A percentile compares a stretch with the other conserved stretches of the same genome.
phyloP scores from a whole-genome alignment of 2,113 vertebrate genomes.

The Montifringilla adamsi region DNA sequence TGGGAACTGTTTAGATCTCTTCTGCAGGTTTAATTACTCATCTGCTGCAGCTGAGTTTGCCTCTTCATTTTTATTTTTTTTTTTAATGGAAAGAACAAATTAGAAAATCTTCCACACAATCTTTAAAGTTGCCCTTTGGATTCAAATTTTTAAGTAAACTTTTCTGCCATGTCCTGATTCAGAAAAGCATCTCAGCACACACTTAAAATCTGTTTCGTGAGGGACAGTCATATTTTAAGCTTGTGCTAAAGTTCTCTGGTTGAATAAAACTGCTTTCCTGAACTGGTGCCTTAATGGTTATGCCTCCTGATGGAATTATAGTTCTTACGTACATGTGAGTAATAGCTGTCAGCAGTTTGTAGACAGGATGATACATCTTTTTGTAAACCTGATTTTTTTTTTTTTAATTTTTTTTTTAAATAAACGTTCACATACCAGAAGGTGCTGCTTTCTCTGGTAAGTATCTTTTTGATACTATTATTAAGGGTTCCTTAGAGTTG shows the following conservation, averaged over 20 bases:
- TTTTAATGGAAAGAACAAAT: neutral
- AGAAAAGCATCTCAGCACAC: neutral
- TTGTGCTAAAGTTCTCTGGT: neutral
- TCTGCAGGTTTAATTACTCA: neutral
- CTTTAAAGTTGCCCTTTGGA: neutral
- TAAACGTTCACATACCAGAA: neutral
- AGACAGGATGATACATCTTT: neutral
- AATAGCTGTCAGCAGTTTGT: neutral
- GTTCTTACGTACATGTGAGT: fast-evolving
- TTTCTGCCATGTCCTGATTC: neutral
- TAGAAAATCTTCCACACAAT: neutral
- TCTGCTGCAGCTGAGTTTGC: neutral
- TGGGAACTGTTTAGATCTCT: neutral
- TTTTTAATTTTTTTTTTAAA: neutral
- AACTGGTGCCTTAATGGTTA: constrained; percentile 28
- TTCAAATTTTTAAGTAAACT: neutral
- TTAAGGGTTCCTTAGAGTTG: neutral
- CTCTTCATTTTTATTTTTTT: neutral
- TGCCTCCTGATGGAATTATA: neutral
- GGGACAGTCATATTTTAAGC: neutral
- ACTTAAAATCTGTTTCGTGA: neutral
- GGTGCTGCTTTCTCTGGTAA: neutral
- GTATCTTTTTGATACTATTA: neutral
- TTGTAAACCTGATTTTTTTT: neutral
- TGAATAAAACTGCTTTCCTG: constrained; percentile 41